A percentile compares a stretch with the other conserved stretches of the same genome.
Conservation (phyloP, 2,797 vertebrate species). For the Chloroceryle inda region DNA sequence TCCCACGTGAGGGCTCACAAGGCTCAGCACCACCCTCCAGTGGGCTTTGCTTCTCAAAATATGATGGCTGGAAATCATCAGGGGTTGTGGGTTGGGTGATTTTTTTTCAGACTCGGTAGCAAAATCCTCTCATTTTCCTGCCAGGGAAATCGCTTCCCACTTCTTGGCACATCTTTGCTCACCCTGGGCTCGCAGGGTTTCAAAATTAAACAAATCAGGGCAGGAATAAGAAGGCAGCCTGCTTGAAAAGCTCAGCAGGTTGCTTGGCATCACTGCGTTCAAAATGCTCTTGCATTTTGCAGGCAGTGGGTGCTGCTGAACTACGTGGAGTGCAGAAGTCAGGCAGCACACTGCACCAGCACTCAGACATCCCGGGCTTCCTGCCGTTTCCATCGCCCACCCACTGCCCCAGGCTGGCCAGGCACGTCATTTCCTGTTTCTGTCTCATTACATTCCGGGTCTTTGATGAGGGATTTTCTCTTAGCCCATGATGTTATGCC, state of each 20-base stretch:
- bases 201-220: not conserved
- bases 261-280: accelerated
- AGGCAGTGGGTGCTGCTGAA: not conserved
- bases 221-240: not conserved
- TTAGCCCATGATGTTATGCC: not conserved
- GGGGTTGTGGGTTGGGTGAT: not conserved
- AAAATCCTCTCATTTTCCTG: not conserved
- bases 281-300: not conserved
- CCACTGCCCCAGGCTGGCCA: not conserved
- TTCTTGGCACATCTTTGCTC: not conserved
- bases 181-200: not conserved
- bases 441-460: not conserved
- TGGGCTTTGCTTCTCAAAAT: not conserved
- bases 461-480: not conserved
- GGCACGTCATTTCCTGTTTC: not conserved
- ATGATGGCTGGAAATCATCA: not conserved
- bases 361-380: not conserved
- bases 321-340: not conserved
- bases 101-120: not conserved
- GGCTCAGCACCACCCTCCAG: not conserved
- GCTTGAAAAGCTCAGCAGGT: not conserved
- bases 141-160: not conserved
- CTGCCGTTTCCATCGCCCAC: not conserved
- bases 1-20: not conserved
- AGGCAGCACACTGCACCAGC: not conserved